A percentile compares a stretch with the other conserved stretches of the same genome.
Evolutionary conservation across 2,888 invertebrate species (phyloP).

Genomic region (Noctua fimbriata): DNA sequence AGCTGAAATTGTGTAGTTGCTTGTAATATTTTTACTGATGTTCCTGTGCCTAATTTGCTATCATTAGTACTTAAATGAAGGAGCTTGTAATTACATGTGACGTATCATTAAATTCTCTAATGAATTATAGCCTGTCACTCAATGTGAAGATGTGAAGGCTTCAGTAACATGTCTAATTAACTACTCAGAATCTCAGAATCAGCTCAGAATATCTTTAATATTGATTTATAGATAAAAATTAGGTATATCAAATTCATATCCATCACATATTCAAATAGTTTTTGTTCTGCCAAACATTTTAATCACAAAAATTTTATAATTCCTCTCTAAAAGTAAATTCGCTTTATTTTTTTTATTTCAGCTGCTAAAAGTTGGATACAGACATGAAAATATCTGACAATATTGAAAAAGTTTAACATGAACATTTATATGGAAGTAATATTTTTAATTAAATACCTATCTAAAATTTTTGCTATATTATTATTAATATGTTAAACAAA

Average conservation of each 20-base stretch:
- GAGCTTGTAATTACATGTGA: not conserved
- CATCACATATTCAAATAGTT: not conserved
- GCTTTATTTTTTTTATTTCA: not conserved
- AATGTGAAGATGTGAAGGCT: conserved; percentile 8
- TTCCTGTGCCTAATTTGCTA: not conserved
- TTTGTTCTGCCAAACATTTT: not conserved
- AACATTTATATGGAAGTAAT: not conserved
- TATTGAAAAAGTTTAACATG: not conserved
- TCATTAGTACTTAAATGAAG: not conserved
- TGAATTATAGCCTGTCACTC: conserved; percentile 27
- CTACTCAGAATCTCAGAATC: too few species aligned
- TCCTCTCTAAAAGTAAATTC: not conserved
- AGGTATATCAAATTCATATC: not conserved
- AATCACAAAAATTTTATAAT: not conserved
- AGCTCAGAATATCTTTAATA: not conserved
- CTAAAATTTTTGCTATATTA: not conserved
- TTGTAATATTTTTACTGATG: not conserved
- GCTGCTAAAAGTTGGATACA: not conserved
- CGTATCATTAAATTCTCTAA: conserved; percentile 22
- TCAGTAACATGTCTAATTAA: conserved; percentile 11
- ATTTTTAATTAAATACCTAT: conserved; percentile 11
- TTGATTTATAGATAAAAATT: not conserved
- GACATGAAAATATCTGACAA: not conserved
- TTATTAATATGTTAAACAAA: not conserved
- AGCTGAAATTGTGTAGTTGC: not conserved